These are phyloP conservation scores for Dicentrarchus labrax DNA, from an alignment of 2,113 vertebrate species.

Conservation along the genomic window DNA sequence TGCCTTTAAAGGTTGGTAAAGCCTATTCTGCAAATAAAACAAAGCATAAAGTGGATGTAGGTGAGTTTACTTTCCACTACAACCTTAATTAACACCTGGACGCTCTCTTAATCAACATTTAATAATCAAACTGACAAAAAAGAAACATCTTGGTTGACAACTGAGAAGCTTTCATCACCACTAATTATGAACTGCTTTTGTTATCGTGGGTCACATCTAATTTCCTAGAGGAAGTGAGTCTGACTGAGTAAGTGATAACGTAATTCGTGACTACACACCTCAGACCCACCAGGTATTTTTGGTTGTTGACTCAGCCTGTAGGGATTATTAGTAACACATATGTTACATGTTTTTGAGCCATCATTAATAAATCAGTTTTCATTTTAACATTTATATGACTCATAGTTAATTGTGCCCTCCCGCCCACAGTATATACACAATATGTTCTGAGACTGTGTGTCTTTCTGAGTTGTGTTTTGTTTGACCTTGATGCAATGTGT, in stretches of 20 bases:
- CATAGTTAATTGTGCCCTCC: not conserved
- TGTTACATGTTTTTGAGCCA: constrained; percentile 13
- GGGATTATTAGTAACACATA: constrained; percentile 24
- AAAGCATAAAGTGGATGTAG: not conserved
- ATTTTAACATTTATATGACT: constrained; percentile 25
- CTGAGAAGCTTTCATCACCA: constrained; percentile 2
- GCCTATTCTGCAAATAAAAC: constrained; percentile 29
- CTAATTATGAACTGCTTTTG: constrained; percentile 48
- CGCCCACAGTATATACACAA: not conserved
- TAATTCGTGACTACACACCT: constrained; percentile 27
- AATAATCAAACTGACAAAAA: constrained; percentile 23
- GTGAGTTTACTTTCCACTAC: constrained; percentile 45
- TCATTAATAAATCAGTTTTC: constrained; percentile 39
- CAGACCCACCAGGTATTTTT: constrained; percentile 4
- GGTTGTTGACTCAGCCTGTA: constrained; percentile 49
- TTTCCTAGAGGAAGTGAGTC: constrained; percentile 62
- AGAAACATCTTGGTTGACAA: not conserved
- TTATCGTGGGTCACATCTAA: constrained; percentile 32
- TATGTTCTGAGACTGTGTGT: constrained; percentile 3
- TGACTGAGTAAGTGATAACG: constrained; percentile 44
- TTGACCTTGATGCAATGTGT: not conserved
- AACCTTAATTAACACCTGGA: constrained; percentile 18
- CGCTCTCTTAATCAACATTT: constrained; percentile 8
- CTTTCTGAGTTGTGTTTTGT: not conserved
- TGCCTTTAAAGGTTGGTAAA: constrained; percentile 6